phyloP scores from a whole-genome alignment of 1,140 invertebrate genomes.

The Bombus vancouverensis region DNA sequence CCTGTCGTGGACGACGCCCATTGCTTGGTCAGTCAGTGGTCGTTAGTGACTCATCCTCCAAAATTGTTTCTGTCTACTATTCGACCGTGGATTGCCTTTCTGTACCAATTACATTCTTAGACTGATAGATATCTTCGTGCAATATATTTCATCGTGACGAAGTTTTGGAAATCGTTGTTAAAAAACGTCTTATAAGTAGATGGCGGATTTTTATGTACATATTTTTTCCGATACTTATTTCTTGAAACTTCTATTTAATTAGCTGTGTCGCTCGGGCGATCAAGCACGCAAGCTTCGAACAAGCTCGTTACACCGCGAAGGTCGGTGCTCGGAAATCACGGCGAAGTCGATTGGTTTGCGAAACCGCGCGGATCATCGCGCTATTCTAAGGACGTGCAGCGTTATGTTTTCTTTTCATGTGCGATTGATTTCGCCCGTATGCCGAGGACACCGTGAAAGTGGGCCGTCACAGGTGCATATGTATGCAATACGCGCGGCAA shows the following conservation, averaged over 20 bases:
- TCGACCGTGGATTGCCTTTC: neutral
- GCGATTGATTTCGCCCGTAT: slow-evolving; percentile 53
- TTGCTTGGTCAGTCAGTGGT: neutral
- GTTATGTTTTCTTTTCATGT: slow-evolving; percentile 24
- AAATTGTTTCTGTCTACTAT: neutral
- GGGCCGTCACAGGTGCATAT: slow-evolving; percentile 58
- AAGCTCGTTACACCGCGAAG: neutral
- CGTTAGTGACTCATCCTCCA: neutral
- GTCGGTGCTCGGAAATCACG: neutral
- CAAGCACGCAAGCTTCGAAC: neutral
- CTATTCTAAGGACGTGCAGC: slow-evolving; percentile 12
- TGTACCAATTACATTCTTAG: neutral
- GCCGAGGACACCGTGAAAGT: slow-evolving; percentile 48
- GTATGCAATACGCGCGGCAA: slow-evolving; percentile 54
- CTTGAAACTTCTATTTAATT: too few relatives aligned
- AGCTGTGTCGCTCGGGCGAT: too few relatives aligned
- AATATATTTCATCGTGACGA: neutral
- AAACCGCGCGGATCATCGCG: neutral
- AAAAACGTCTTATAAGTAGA: too few relatives aligned
- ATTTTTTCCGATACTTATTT: too few relatives aligned
- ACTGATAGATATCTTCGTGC: neutral
- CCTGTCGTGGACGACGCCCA: neutral
- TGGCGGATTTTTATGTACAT: too few relatives aligned
- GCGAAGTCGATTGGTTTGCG: neutral
- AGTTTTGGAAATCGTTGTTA: too few relatives aligned